Conservation (phyloP, 2,113 vertebrate genomes). For the Cranoglanis bouderius region DNA sequence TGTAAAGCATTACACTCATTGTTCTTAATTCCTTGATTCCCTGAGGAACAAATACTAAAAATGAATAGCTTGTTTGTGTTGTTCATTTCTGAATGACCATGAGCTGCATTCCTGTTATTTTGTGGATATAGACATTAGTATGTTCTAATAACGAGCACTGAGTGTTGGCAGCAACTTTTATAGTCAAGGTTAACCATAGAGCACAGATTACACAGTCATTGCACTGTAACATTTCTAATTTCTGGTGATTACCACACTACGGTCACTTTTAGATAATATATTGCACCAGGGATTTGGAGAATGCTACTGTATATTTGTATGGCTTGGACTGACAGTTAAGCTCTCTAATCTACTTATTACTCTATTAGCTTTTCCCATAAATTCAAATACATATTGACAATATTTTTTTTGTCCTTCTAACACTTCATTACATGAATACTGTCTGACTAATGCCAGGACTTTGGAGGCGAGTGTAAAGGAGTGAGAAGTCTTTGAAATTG, state of each 20-base stretch:
- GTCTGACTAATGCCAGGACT: not conserved
- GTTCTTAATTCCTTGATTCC: not conserved
- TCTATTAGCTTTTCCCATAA: not conserved
- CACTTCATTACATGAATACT: not conserved
- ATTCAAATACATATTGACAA: not conserved
- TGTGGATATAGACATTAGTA: not conserved
- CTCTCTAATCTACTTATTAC: not conserved
- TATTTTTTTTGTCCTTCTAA: slow-evolving; percentile 4
- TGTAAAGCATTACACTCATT: not conserved
- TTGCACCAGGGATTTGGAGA: not conserved
- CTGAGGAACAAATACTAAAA: not conserved
- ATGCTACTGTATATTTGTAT: not conserved
- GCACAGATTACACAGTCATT: not conserved
- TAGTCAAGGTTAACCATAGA: not conserved
- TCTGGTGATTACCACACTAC: not conserved
- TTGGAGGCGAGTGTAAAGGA: not conserved
- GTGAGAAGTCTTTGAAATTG: not conserved
- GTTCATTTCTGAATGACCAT: not conserved
- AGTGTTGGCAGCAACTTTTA: not conserved
- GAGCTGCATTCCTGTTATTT: not conserved
- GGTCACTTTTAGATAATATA: not conserved
- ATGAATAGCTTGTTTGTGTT: not conserved
- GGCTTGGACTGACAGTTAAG: too few relatives aligned
- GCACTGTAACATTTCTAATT: not conserved
- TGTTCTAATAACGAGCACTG: not conserved